A percentile compares a stretch with the other conserved stretches of the same genome.
These are phyloP conservation scores for Arctocebus calabarensis DNA, from an alignment of 2,797 vertebrate species.

Conservation along the genomic window DNA sequence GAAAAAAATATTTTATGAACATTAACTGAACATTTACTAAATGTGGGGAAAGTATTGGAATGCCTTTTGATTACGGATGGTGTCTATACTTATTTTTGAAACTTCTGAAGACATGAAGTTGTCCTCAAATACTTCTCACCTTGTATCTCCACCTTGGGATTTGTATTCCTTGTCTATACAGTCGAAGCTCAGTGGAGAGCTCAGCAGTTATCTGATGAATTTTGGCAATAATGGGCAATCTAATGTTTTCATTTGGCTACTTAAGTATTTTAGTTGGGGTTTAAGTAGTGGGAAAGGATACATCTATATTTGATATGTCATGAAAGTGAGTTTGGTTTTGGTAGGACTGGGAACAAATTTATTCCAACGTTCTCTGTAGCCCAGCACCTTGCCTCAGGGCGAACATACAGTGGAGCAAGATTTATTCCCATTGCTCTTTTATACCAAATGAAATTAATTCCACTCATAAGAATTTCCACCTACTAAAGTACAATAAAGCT, in stretches of 20 bases:
- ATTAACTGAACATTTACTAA: neutral
- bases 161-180: neutral
- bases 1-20: conserved; percentile 11
- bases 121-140: conserved; percentile 12
- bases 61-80: neutral
- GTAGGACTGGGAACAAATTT: neutral
- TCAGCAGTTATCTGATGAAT: neutral
- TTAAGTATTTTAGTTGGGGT: neutral
- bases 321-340: neutral
- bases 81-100: conserved; percentile 34
- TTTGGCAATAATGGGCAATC: neutral
- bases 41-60: neutral
- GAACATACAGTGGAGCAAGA: neutral
- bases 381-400: neutral
- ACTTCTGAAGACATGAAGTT: neutral
- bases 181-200: neutral
- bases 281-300: neutral
- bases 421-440: neutral
- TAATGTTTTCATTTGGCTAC: neutral
- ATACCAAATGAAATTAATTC: conserved; percentile 1
- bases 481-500: neutral
- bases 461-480: neutral
- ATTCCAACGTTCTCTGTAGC: neutral
- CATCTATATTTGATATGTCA: neutral
- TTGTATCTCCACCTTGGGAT: neutral